phyloP scores from a whole-genome alignment of 2,888 invertebrate genomes.

The Xylocampa areola region DNA sequence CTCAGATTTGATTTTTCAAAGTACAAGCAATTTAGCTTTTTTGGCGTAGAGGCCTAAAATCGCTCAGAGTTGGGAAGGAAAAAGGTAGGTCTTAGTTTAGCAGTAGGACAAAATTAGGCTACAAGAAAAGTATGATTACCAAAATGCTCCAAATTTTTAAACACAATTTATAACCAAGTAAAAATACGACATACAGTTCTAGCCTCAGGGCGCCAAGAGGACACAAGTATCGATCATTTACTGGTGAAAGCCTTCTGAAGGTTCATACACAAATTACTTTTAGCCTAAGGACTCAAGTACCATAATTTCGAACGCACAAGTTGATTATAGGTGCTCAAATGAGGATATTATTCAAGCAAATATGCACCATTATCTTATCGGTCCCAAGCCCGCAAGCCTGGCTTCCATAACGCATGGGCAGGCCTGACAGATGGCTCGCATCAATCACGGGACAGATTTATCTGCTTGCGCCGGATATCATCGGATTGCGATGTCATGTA shows the following conservation, averaged over 20 bases:
- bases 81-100: too few relatives aligned
- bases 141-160: too few relatives aligned
- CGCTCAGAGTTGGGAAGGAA: too few relatives aligned
- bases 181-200: background rate
- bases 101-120: too few relatives aligned
- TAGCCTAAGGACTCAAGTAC: conserved; percentile 32
- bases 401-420: conserved; percentile 33
- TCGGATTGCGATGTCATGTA: conserved; percentile 38
- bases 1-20: too few relatives aligned
- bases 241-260: conserved; percentile 32
- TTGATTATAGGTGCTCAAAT: conserved; percentile 16
- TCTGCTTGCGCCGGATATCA: conserved; percentile 44
- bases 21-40: too few relatives aligned
- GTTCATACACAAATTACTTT: conserved; percentile 18
- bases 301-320: conserved; percentile 28
- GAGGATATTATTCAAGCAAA: conserved; percentile 37
- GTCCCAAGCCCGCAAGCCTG: conserved; percentile 7
- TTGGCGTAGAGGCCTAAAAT: too few relatives aligned
- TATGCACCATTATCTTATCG: conserved; percentile 32
- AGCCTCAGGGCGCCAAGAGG: conserved; percentile 27
- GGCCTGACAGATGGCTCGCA: conserved; percentile 45
- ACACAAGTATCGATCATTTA: conserved; percentile 21
- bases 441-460: conserved; percentile 52
- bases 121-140: too few relatives aligned
- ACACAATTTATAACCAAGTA: background rate